A percentile compares a stretch with the other conserved stretches of the same genome.
Conservation (phyloP, 2,797 vertebrate genomes). For the Acipenser oxyrinchus region DNA sequence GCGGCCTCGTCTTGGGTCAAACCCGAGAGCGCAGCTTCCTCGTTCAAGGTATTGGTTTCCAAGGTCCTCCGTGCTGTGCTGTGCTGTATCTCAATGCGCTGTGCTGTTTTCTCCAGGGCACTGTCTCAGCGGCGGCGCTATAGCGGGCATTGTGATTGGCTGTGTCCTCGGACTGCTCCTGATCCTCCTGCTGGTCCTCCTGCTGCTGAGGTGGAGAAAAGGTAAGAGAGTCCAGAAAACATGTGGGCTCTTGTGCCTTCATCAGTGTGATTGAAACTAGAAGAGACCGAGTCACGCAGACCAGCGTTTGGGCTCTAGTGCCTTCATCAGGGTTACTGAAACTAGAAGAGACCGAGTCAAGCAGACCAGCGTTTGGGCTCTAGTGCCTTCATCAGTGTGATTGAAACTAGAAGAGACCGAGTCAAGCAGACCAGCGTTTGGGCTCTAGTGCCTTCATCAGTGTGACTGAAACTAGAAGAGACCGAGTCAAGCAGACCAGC, state of each 20-base stretch:
- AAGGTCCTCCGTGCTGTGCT: slow-evolving; percentile 11
- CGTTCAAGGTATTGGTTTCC: too few relatives aligned
- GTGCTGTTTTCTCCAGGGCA: slow-evolving; percentile 33
- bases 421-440: neutral
- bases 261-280: too few relatives aligned
- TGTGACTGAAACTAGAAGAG: neutral
- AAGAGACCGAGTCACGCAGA: too few relatives aligned
- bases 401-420: too few relatives aligned
- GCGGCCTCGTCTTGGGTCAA: slow-evolving; percentile 2
- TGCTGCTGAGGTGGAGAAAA: slow-evolving; percentile 40
- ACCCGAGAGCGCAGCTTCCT: too few relatives aligned
- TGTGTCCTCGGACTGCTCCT: slow-evolving; percentile 54
- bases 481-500: too few relatives aligned
- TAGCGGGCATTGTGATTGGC: slow-evolving; percentile 73
- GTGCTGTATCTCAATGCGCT: neutral
- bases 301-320: too few relatives aligned
- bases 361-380: too few relatives aligned
- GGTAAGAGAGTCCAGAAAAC: slow-evolving; percentile 18
- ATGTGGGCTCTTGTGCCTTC: neutral
- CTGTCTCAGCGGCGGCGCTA: slow-evolving; percentile 62
- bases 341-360: too few relatives aligned
- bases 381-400: too few relatives aligned
- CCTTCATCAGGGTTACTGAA: too few relatives aligned
- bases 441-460: neutral
- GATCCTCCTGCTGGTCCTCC: slow-evolving; percentile 51